phyloP scores from a whole-genome alignment of 2,797 vertebrate genomes.

The Notoglanidium macrostoma region DNA sequence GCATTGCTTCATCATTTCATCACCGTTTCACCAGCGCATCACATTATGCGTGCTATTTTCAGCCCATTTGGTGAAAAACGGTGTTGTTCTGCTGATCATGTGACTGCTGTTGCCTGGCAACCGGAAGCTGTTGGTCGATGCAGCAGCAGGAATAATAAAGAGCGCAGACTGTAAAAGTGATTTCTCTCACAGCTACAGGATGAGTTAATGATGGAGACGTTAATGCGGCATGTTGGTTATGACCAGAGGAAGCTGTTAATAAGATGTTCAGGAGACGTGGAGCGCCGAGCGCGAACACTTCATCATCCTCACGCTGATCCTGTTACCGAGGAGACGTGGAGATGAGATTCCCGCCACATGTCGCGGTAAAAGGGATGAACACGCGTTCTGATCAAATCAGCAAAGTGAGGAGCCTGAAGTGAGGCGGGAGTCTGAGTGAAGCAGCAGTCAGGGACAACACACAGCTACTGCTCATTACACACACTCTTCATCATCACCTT shows the following conservation, averaged over 20 bases:
- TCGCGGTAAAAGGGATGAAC: constrained; percentile 5
- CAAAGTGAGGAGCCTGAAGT: constrained; percentile 28
- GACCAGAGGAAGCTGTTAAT: constrained; percentile 14
- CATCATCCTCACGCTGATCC: constrained; percentile 1
- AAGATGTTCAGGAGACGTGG: not conserved
- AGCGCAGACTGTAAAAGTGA: constrained; percentile 40
- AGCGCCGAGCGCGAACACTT: not conserved
- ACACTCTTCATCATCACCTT: not conserved
- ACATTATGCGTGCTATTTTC: constrained; percentile 7
- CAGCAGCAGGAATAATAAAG: constrained; percentile 53
- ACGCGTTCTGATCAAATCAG: constrained; percentile 47
- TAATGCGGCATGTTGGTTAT: not conserved
- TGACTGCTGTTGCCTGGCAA: constrained; percentile 58
- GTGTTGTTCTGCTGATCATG: constrained; percentile 45
- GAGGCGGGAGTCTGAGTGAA: not conserved
- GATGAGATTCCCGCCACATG: not conserved
- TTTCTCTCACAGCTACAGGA: constrained; percentile 6
- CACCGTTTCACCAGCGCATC: not conserved
- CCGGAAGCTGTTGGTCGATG: constrained; percentile 49
- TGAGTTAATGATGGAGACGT: not conserved
- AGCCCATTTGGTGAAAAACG: constrained; percentile 7
- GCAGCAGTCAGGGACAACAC: not conserved
- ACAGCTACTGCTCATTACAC: not conserved
- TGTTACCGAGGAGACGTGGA: not conserved
- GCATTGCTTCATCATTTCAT: constrained; percentile 11